Percentiles rank a stretch among this genome's conserved stretches.
phyloP scores from a whole-genome alignment of 2,888 invertebrate genomes.

The Brachylomia viminalis region DNA sequence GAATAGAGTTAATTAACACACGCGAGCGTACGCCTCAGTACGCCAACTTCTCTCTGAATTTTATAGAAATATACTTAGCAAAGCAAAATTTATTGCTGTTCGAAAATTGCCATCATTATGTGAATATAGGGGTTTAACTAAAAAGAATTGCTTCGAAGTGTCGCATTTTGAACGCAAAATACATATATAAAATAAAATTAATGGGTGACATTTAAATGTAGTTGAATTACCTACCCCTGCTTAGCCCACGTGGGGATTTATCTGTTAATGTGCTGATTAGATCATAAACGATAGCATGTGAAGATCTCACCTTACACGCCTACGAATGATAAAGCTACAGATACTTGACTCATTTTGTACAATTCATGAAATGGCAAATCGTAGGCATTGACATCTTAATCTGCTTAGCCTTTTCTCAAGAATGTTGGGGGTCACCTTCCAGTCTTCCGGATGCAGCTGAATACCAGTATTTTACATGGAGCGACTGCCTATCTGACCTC shows the following conservation, averaged over 20 bases:
- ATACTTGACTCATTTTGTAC: not conserved
- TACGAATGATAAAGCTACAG: not conserved
- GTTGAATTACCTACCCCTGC: slow-evolving; percentile 18
- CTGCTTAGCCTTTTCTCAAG: too few relatives aligned
- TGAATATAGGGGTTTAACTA: slow-evolving; percentile 51
- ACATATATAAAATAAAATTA: slow-evolving; percentile 57
- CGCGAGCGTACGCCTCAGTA: slow-evolving; percentile 33
- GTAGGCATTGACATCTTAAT: not conserved
- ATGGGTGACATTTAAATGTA: slow-evolving; percentile 54
- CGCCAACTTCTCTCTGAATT: slow-evolving; percentile 42
- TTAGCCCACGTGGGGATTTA: slow-evolving; percentile 27
- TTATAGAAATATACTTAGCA: slow-evolving; percentile 44
- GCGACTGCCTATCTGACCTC: too few relatives aligned
- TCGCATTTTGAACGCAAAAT: slow-evolving; percentile 53
- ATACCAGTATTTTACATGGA: too few relatives aligned
- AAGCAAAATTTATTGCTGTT: slow-evolving; percentile 54
- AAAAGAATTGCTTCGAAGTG: slow-evolving; percentile 53
- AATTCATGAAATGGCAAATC: not conserved
- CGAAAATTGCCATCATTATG: slow-evolving; percentile 55
- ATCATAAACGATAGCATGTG: slow-evolving; percentile 13
- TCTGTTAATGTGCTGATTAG: slow-evolving; percentile 24
- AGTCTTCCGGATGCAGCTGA: too few relatives aligned
- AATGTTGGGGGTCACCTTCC: too few relatives aligned
- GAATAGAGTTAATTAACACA: slow-evolving; percentile 66
- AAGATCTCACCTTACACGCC: not conserved